Percentiles rank a stretch among this genome's conserved stretches.
Conservation (phyloP, 35 echinoderm and acorn worm species). For the Antedon bifida region DNA sequence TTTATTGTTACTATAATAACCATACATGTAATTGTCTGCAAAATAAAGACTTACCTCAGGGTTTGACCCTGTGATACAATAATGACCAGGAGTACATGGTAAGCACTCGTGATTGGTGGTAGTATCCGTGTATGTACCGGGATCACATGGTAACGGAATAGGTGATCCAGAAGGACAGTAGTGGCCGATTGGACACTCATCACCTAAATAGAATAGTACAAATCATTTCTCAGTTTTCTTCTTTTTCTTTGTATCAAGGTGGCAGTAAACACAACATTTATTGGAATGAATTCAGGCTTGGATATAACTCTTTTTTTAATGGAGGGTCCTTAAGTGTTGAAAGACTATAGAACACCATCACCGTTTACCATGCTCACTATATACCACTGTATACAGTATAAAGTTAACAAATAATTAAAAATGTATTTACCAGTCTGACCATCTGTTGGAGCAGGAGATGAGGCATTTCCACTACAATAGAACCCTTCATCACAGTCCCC, state of each 20-base stretch:
- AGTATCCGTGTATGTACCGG: constrained; percentile 87
- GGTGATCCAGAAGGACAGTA: constrained; percentile 69
- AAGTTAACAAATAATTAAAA: too few species aligned
- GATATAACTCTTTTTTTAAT: too few species aligned
- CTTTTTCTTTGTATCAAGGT: background rate
- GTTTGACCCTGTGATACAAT: constrained; percentile 81
- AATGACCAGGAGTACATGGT: constrained; percentile 77
- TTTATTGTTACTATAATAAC: too few species aligned
- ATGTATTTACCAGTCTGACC: constrained; percentile 46
- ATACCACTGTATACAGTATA: too few species aligned
- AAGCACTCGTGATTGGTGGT: constrained; percentile 54
- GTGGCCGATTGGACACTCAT: constrained; percentile 76
- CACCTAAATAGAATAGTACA: constrained; percentile 31
- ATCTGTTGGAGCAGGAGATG: constrained; percentile 44
- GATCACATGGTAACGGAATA: constrained; percentile 77
- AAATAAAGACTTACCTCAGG: constrained; percentile 90
- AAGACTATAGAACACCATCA: too few species aligned
- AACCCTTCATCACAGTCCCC: constrained; percentile 54
- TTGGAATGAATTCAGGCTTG: too few species aligned
- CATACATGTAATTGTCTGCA: too few species aligned
- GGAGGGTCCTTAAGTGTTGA: too few species aligned
- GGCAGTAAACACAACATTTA: background rate
- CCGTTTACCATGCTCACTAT: too few species aligned
- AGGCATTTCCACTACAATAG: constrained; percentile 69
- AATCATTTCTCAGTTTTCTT: background rate